These are phyloP conservation scores for Trichosurus vulpecula DNA, from an alignment of 2,797 vertebrate genomes.

Conservation along the genomic window DNA sequence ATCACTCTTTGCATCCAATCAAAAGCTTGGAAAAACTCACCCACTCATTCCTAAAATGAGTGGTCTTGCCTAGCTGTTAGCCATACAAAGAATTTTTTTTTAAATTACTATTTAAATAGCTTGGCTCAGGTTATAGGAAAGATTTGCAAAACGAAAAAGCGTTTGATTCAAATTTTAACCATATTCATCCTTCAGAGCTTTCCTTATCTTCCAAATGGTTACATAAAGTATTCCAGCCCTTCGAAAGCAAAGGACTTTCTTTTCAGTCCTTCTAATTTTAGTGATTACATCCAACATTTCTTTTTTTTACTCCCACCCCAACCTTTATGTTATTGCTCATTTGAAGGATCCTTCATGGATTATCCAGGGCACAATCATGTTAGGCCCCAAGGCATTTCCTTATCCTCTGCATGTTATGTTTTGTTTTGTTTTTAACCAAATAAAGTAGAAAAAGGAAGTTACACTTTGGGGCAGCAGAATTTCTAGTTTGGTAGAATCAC, in stretches of 20 bases:
- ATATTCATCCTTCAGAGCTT: slow-evolving; percentile 53
- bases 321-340: slow-evolving; percentile 52
- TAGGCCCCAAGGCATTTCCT: slow-evolving; percentile 78
- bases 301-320: neutral
- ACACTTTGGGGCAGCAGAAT: slow-evolving; percentile 72
- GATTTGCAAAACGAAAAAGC: slow-evolving; percentile 66
- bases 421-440: slow-evolving; percentile 80
- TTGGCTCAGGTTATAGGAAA: slow-evolving; percentile 72
- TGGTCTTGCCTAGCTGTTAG: slow-evolving; percentile 23
- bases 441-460: slow-evolving; percentile 75
- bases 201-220: slow-evolving; percentile 63
- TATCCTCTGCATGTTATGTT: slow-evolving; percentile 58
- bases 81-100: neutral
- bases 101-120: slow-evolving; percentile 30
- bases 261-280: slow-evolving; percentile 16
- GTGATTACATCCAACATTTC: slow-evolving; percentile 55
- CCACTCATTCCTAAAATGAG: neutral
- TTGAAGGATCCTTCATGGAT: slow-evolving; percentile 66
- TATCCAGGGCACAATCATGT: slow-evolving; percentile 78
- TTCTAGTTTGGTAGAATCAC: slow-evolving; percentile 81
- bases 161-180: slow-evolving; percentile 55
- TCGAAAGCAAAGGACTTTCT: slow-evolving; percentile 39
- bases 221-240: slow-evolving; percentile 52
- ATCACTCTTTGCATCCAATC: neutral
- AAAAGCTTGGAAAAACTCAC: slow-evolving; percentile 9